A percentile compares a stretch with the other conserved stretches of the same genome.
These are phyloP conservation scores for Argyresthia albistria DNA, from an alignment of 2,888 invertebrate genomes.

Conservation along the genomic window DNA sequence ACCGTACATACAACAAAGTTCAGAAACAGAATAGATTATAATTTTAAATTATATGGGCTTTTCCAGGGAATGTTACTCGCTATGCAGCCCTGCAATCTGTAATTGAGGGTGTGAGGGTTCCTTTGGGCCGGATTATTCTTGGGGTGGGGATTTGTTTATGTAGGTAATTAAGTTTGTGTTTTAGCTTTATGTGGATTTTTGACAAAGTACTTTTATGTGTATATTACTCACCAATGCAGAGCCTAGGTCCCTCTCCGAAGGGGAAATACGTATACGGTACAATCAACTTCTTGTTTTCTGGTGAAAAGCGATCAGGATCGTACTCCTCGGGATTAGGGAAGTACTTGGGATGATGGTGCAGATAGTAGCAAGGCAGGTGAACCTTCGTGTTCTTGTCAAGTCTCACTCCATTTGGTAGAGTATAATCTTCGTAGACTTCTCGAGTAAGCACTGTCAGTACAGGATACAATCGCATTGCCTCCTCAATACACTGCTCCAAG, in stretches of 20 bases:
- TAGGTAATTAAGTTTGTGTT: background rate
- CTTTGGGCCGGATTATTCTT: background rate
- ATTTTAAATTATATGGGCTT: too few species aligned
- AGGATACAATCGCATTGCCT: slow-evolving; percentile 12
- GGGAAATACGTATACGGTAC: slow-evolving; percentile 8
- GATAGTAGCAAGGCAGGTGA: slow-evolving; percentile 12
- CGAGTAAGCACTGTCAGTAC: slow-evolving; percentile 8
- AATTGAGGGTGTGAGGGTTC: too few species aligned
- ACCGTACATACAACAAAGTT: too few species aligned
- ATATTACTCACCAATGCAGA: slow-evolving; percentile 8
- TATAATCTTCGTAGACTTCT: slow-evolving; percentile 8
- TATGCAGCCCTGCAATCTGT: too few species aligned
- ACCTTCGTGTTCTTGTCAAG: slow-evolving; percentile 11
- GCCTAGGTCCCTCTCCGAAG: slow-evolving; percentile 9
- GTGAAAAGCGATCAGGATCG: slow-evolving; percentile 9
- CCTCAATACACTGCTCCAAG: slow-evolving; percentile 11
- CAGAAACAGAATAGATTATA: too few species aligned
- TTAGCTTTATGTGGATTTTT: background rate
- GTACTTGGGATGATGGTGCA: slow-evolving; percentile 12
- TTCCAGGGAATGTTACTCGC: too few species aligned
- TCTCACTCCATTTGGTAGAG: slow-evolving; percentile 9
- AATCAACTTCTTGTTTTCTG: slow-evolving; percentile 6
- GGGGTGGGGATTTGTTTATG: background rate
- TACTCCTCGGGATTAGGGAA: slow-evolving; percentile 12
- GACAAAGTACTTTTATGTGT: background rate